A percentile compares a stretch with the other conserved stretches of the same genome.
These are phyloP conservation scores for Hapalemur alaotrensis DNA, from an alignment of 2,797 vertebrate genomes.

Conservation along the genomic window DNA sequence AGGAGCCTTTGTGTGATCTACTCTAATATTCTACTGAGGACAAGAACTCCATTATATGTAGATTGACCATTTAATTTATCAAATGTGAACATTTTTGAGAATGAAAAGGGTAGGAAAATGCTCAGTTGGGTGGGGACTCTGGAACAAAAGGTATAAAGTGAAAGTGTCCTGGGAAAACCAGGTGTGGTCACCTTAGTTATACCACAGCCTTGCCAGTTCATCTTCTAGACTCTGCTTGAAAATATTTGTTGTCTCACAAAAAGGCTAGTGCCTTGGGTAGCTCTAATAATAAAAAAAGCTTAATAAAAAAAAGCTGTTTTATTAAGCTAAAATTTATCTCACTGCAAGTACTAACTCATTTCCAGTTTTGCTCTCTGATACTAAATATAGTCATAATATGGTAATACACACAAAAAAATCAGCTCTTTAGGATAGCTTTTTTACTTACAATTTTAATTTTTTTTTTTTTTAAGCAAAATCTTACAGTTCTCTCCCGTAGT, in stretches of 20 bases:
- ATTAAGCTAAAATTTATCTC: constrained; percentile 5
- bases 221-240: background rate
- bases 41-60: background rate
- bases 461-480: background rate
- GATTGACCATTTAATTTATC: background rate
- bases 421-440: background rate
- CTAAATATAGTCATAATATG: background rate
- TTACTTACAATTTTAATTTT: background rate
- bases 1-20: background rate
- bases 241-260: background rate
- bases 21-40: background rate
- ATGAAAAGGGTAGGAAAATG: background rate
- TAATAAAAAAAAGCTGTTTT: background rate
- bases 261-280: background rate
- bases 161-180: background rate
- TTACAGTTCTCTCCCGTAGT: background rate
- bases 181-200: background rate
- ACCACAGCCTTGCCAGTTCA: background rate
- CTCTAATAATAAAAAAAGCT: background rate
- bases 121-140: background rate
- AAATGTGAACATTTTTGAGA: background rate
- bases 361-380: background rate
- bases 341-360: background rate
- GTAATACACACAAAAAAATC: background rate
- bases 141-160: background rate